Percentiles rank a stretch among this genome's conserved stretches.
Evolutionary conservation across 2,888 invertebrate species (phyloP).

Genomic region (Hololepta plana): DNA sequence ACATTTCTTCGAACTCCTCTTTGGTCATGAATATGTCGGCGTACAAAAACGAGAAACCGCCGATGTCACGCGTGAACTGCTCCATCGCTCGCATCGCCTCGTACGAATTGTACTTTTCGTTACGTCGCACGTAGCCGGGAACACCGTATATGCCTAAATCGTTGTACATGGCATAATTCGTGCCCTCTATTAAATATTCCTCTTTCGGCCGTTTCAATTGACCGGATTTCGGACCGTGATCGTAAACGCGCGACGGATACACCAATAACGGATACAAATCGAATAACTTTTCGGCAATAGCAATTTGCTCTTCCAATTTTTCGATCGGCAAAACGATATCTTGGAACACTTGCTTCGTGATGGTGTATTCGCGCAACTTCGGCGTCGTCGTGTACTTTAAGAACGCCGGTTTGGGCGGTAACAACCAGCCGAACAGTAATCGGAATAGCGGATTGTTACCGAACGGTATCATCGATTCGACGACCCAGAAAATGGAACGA

Average conservation of each 20-base stretch:
- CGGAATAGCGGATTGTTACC: constrained; percentile 47
- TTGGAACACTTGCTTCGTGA: constrained; percentile 53
- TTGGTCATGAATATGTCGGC: constrained; percentile 52
- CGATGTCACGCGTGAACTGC: constrained; percentile 45
- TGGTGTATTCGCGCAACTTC: constrained; percentile 46
- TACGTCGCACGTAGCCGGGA: constrained; percentile 41
- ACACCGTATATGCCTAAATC: constrained; percentile 54
- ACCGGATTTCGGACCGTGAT: constrained; percentile 39
- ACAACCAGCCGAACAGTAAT: constrained; percentile 42
- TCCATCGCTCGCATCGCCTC: constrained; percentile 50
- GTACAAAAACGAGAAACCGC: constrained; percentile 49
- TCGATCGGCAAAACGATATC: constrained; percentile 49
- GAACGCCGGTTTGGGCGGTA: constrained; percentile 54
- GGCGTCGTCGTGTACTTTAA: constrained; percentile 54
- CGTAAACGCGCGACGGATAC: constrained; percentile 47
- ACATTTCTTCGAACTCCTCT: constrained; percentile 47
- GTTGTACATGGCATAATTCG: constrained; percentile 51
- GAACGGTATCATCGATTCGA: constrained; percentile 51
- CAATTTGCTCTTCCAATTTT: constrained; percentile 44
- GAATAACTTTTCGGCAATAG: constrained; percentile 37
- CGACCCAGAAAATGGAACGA: constrained; percentile 53
- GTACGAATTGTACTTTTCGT: constrained; percentile 40
- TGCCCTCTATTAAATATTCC: constrained; percentile 41
- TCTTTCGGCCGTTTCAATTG: constrained; percentile 36
- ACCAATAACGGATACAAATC: constrained; percentile 49